Base-by-base conservation (phyloP, 2,113 vertebrate genomes). In the Heptranchias perlo region DNA sequence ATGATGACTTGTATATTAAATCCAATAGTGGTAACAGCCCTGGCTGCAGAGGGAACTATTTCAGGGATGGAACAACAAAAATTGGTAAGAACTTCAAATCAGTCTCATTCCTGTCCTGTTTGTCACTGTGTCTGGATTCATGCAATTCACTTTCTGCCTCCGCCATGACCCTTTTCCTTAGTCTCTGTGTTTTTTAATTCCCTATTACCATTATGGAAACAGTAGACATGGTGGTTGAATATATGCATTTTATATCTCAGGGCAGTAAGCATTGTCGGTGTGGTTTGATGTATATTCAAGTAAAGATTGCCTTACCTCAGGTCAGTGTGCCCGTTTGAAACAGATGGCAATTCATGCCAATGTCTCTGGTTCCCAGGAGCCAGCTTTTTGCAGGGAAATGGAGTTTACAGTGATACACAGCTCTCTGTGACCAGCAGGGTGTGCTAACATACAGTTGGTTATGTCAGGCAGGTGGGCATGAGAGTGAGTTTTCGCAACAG, bases 41-140 rank as follows among this genome's bases (percentile, higher is more conserved):
- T 54, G 84, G 96, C 1, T 96, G 96, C 96, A 73, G 93, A 2
- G 97, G 97, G 65, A 98, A 98, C 96, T 97, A 97, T 97, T 98
- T 98, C 97, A 97, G 97, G 96, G 97, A 98, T 76, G 97, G 98
- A 62, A 97, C n/a, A 84, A 98, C 97, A 58, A 97, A 97, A 97
- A 98, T 98, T 1, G 97, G 98, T 98, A 96, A 96, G 96, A 11
- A 28, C 64, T 14, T 31, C 3, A 73, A 5, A 44, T 93, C 35
- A 39, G 78, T 23, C 18, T 8, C 35, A 64, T 0, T 87, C 28
- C 47, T 31, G 23, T 54, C 44, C 25, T 87, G 84, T 31, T 92
- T 61, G 89, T 62, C 54, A 61, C 35, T 62, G 52, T 89, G 7
- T 1, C 1, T 5, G 16, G 69, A 87, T 96, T 54, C 64, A 23